Evolutionary conservation across 2,888 invertebrate species (phyloP).

Genomic region (Sphinx pinastri): DNA sequence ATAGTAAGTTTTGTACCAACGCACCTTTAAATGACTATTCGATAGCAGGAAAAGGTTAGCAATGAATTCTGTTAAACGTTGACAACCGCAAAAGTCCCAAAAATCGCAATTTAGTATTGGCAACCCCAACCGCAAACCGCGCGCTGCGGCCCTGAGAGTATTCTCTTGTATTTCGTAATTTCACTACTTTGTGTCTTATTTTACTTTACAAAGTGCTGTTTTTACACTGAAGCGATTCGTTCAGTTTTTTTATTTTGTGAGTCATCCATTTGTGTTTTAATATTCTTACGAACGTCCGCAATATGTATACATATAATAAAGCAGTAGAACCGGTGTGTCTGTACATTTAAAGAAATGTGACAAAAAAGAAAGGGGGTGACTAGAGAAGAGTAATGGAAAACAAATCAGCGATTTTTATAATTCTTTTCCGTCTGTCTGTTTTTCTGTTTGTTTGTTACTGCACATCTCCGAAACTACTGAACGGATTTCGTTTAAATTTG

Average conservation of each 20-base stretch:
- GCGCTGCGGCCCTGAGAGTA: constrained; percentile 46
- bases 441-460: too few species aligned
- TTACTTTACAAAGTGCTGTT: constrained; percentile 46
- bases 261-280: not conserved
- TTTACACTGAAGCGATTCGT: constrained; percentile 30
- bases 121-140: constrained; percentile 39
- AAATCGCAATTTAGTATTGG: constrained; percentile 20
- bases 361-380: too few species aligned
- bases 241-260: constrained; percentile 9
- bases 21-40: not conserved
- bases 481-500: too few species aligned
- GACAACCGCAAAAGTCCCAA: constrained; percentile 5
- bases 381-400: too few species aligned
- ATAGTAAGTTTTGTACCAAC: not conserved
- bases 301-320: too few species aligned
- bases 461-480: too few species aligned
- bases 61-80: not conserved
- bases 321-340: too few species aligned
- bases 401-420: too few species aligned
- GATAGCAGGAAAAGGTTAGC: not conserved
- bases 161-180: constrained; percentile 51
- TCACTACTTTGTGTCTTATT: constrained; percentile 38
- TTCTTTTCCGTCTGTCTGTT: too few species aligned
- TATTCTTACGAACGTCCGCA: not conserved
- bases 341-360: too few species aligned